phyloP scores from a whole-genome alignment of 92 coral and sea anemone genomes.

The Porites lobata region DNA sequence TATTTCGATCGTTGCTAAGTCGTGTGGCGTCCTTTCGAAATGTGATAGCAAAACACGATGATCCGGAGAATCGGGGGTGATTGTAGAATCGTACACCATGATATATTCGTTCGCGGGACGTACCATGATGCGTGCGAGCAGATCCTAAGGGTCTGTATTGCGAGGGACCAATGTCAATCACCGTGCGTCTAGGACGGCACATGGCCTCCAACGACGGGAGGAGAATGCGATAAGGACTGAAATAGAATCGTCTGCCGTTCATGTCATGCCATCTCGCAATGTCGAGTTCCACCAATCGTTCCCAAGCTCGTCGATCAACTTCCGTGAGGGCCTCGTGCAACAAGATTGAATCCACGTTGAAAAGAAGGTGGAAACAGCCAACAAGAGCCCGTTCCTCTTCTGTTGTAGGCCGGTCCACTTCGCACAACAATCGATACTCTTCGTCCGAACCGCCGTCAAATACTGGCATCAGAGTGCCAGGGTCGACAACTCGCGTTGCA shows the following conservation, averaged over 20 bases:
- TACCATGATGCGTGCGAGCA: too few relatives aligned
- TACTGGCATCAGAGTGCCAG: conserved; percentile 5
- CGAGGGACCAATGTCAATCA: not conserved
- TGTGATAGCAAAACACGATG: too few relatives aligned
- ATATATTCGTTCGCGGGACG: too few relatives aligned
- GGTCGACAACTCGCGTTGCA: not conserved
- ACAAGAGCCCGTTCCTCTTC: not conserved
- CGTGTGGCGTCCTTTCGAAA: too few relatives aligned
- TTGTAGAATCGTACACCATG: too few relatives aligned
- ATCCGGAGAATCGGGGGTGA: too few relatives aligned
- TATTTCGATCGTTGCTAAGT: too few relatives aligned
- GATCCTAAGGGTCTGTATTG: not conserved
- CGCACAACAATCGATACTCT: not conserved
- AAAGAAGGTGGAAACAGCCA: not conserved
- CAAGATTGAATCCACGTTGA: not conserved
- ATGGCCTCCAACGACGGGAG: not conserved
- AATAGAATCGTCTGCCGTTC: too few relatives aligned
- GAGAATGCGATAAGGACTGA: too few relatives aligned
- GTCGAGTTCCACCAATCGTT: too few relatives aligned
- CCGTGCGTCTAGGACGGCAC: not conserved
- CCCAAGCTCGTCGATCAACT: not conserved
- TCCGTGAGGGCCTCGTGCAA: too few relatives aligned
- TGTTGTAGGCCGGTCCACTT: not conserved
- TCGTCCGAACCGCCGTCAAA: not conserved
- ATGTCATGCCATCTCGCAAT: too few relatives aligned